Percentiles rank a stretch among this genome's conserved stretches.
Evolutionary conservation across 2,113 vertebrate species (phyloP).

Genomic region (Phycodurus eques): DNA sequence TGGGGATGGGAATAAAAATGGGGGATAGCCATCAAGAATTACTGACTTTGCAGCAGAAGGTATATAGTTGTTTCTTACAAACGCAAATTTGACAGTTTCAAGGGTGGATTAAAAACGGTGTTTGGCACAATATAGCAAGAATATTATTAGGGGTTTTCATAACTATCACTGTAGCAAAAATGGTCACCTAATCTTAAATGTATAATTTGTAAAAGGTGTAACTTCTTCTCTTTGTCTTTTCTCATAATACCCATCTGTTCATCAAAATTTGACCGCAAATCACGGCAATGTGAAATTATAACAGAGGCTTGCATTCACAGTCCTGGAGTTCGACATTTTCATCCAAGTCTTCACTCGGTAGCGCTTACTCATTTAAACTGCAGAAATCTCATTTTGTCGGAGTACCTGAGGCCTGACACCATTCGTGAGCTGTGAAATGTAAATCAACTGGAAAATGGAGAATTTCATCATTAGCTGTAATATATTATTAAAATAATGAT

Average conservation of each 20-base stretch:
- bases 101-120: neutral
- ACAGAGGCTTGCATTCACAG: no score
- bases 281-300: no score
- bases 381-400: neutral
- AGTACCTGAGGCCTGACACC: neutral
- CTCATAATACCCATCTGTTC: no score
- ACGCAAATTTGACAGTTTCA: neutral
- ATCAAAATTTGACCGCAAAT: no score
- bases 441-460: neutral
- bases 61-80: neutral
- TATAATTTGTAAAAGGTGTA: no score
- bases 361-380: neutral
- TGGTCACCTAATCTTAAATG: no score
- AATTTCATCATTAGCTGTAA: neutral
- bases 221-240: no score
- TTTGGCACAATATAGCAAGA: no score
- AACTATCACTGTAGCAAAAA: no score
- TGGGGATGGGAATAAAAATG: neutral
- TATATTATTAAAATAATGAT: neutral
- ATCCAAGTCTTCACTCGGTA: neutral
- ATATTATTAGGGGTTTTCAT: no score
- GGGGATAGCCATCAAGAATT: neutral
- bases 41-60: neutral
- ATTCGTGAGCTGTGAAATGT: neutral
- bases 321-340: neutral